Evolutionary conservation across 2,888 invertebrate genomes (phyloP), one percentile per base, ranked within the genome.

Genomic region (Platynereis dumerilii): DNA sequence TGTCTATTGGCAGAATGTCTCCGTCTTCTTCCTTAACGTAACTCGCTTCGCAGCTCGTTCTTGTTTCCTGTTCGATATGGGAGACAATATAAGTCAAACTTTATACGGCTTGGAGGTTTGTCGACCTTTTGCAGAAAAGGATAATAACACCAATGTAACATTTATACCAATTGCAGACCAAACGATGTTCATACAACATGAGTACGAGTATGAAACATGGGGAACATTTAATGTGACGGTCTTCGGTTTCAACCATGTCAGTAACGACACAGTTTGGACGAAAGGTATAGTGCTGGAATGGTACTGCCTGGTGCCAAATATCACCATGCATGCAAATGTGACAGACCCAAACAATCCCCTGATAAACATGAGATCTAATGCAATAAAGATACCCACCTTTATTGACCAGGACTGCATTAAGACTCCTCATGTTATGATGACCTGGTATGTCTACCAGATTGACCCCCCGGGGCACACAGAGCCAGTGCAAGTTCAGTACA

Each of bases 221-320:
- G 58, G 58, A 10, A 22, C 20, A 27, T 58, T 58, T 28, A 24
- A 17, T 2, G 58, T 28, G 2, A 58, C 26, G 2, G 58, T 58
- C 3, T 58, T 58, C 15, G 58, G 27, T 10, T 58, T 58, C 27
- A 58, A 58, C 27, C 58, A 58, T 28, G 58, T 58, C 24, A 28
- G 28, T 12, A 58, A 58, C 27, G 58, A 58, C 29, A 58, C 58
- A n/a, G 26, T 44, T 17, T 20, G n/a, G n/a, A 58, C 58, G 2
- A 20, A 42, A n/a, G 58, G 15, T 15, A 28, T 15, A 5, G 44
- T 58, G 20, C 17, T 58, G 29, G 58, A 26, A 24, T 58, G 58
- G 58, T 42, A 42, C 24, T 58, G 58, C 29, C 24, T 27, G 2
- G n/a, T 28, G 17, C 58, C 58, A 3, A 22, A 58, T 24, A 34